These are phyloP conservation scores for Dromiciops gliroides DNA, from an alignment of 2,113 vertebrate species.

Conservation along the genomic window DNA sequence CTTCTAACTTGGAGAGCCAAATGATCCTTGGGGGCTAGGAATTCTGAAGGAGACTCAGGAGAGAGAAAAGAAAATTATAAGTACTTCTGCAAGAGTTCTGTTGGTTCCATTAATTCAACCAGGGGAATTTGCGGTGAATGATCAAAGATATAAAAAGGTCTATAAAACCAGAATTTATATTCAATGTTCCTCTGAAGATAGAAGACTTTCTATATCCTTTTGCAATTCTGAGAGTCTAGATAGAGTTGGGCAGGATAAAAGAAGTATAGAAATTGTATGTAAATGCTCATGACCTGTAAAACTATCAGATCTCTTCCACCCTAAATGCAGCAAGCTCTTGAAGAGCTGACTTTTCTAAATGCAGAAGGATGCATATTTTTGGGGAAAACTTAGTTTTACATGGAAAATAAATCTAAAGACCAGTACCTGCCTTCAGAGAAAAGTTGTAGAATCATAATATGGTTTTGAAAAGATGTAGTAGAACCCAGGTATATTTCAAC, in stretches of 20 bases:
- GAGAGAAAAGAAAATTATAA: conserved; percentile 50
- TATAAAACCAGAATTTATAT: conserved; percentile 52
- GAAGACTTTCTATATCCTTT: conserved; percentile 7
- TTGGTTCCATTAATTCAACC: conserved; percentile 58
- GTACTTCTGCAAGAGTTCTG: conserved; percentile 33
- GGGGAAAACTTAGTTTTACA: conserved; percentile 33
- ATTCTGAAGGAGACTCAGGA: conserved; percentile 39
- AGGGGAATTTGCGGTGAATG: conserved; percentile 49
- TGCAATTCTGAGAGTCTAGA: background rate
- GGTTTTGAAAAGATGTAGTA: background rate
- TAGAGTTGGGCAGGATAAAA: background rate
- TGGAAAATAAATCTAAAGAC: background rate
- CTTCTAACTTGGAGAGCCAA: conserved; percentile 41
- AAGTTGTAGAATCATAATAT: background rate
- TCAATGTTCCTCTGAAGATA: conserved; percentile 32
- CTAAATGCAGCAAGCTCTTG: background rate
- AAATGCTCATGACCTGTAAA: background rate
- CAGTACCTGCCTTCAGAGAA: background rate
- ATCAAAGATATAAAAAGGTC: background rate
- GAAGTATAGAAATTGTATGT: background rate
- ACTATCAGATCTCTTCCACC: background rate
- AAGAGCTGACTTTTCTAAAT: background rate
- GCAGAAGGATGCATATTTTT: background rate
- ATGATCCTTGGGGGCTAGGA: conserved; percentile 15
- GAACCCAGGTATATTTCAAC: background rate